phyloP scores from a whole-genome alignment of 2,113 vertebrate species.

The Limanda limanda region DNA sequence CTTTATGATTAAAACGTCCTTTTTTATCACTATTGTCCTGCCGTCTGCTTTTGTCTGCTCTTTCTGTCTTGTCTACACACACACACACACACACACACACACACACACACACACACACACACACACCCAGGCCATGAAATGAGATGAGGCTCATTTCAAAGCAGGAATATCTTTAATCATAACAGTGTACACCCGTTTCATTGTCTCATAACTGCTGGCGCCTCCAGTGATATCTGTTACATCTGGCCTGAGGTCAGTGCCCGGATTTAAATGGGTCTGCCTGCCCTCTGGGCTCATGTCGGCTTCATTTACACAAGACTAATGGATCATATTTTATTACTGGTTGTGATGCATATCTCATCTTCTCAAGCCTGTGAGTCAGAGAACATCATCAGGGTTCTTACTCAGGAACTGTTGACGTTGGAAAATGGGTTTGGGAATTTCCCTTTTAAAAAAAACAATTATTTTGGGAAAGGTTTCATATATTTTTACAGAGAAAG shows the following conservation, averaged over 20 bases:
- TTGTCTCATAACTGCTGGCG: slow-evolving; percentile 43
- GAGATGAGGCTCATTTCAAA: background rate
- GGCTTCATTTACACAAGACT: slow-evolving; percentile 18
- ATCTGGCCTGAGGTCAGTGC: slow-evolving; percentile 24
- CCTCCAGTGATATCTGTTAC: slow-evolving; percentile 21
- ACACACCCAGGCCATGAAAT: slow-evolving; percentile 3
- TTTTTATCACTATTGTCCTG: slow-evolving; percentile 30
- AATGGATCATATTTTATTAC: slow-evolving; percentile 24
- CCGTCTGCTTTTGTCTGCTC: background rate
- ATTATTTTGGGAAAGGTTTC: background rate
- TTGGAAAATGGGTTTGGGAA: background rate
- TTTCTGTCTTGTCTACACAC: background rate
- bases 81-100: background rate
- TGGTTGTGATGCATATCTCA: background rate
- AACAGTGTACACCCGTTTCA: slow-evolving; percentile 38
- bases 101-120: background rate
- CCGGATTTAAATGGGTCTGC: slow-evolving; percentile 7
- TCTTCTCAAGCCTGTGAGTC: background rate
- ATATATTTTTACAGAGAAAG: too few relatives aligned
- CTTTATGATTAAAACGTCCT: slow-evolving; percentile 68
- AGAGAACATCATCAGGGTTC: background rate
- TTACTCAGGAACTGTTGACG: background rate
- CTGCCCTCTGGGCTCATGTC: background rate
- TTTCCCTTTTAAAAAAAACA: background rate
- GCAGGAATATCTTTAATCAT: slow-evolving; percentile 8